Conservation (phyloP, 1,140 invertebrate species). For the Drosophila lacertosa region DNA sequence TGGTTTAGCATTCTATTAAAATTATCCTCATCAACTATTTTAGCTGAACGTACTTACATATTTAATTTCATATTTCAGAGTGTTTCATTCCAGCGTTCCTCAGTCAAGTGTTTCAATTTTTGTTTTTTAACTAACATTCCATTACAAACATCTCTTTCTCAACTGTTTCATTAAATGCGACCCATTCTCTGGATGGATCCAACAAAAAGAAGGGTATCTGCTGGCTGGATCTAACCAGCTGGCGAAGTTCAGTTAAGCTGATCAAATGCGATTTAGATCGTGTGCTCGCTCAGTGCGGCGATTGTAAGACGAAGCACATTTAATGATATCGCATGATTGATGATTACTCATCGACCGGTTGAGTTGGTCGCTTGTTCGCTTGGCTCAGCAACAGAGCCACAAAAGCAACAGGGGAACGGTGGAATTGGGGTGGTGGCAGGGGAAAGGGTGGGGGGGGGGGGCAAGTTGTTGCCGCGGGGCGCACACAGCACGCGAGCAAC, state of each 20-base stretch:
- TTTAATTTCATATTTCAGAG: no score
- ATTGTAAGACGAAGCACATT: conserved; percentile 63
- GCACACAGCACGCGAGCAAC: conserved; percentile 45
- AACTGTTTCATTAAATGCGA: no score
- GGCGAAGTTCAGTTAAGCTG: not conserved
- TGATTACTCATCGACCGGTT: conserved; percentile 80
- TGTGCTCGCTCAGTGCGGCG: conserved; percentile 52
- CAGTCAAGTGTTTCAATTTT: no score
- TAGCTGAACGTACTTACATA: no score
- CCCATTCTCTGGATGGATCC: no score
- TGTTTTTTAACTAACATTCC: no score
- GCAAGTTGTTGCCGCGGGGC: not conserved
- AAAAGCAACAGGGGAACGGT: conserved; percentile 23
- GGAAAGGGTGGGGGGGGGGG: not conserved
- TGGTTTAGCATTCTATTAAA: no score
- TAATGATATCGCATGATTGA: conserved; percentile 77
- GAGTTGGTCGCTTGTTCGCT: conserved; percentile 41
- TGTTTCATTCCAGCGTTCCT: no score
- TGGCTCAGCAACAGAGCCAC: conserved; percentile 34
- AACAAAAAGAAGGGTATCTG: conserved; percentile 2
- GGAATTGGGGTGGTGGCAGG: not conserved
- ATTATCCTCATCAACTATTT: no score
- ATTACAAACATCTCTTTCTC: no score
- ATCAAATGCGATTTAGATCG: conserved; percentile 58
- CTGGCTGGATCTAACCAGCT: no score